These are phyloP conservation scores for Trematomus loennbergii DNA, from an alignment of 2,113 vertebrate genomes.

Conservation along the genomic window DNA sequence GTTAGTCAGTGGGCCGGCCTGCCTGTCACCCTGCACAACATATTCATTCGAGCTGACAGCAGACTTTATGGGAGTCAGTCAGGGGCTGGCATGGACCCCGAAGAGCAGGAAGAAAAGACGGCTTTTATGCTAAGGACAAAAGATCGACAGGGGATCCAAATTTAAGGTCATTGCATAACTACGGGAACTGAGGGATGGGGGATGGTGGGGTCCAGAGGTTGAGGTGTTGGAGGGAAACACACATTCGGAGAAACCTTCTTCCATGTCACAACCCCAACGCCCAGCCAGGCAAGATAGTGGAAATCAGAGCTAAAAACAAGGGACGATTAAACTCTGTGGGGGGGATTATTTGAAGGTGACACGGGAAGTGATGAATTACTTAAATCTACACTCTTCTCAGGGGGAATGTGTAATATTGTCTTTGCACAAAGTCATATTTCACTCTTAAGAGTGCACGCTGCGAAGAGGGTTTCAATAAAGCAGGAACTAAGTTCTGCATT, in stretches of 20 bases:
- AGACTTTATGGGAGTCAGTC: conserved; percentile 69
- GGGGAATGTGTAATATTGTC: conserved; percentile 19
- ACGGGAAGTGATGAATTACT: conserved; percentile 34
- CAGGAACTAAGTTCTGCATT: neutral
- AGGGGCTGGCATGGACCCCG: conserved; percentile 58
- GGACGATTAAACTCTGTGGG: neutral
- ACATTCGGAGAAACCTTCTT: neutral
- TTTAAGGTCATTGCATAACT: conserved; percentile 80
- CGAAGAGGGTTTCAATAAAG: conserved; percentile 15
- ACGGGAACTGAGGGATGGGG: conserved; percentile 48
- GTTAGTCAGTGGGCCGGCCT: conserved; percentile 47
- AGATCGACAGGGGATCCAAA: conserved; percentile 76
- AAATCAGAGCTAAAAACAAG: neutral
- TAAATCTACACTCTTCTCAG: conserved; percentile 15
- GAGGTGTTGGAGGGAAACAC: conserved; percentile 50
- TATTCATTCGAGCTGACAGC: conserved; percentile 76
- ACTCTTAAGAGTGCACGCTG: neutral
- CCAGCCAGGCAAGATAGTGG: conserved; percentile 1
- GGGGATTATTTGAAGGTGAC: conserved; percentile 41
- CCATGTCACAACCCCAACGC: neutral
- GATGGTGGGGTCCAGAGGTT: conserved; percentile 40
- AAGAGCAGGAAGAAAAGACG: conserved; percentile 57
- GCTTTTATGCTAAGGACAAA: conserved; percentile 74
- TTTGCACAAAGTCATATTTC: conserved; percentile 36
- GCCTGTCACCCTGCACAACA: conserved; percentile 60